Evolutionary conservation across 2,113 vertebrate species (phyloP).

Genomic region (Bubo scandiacus): DNA sequence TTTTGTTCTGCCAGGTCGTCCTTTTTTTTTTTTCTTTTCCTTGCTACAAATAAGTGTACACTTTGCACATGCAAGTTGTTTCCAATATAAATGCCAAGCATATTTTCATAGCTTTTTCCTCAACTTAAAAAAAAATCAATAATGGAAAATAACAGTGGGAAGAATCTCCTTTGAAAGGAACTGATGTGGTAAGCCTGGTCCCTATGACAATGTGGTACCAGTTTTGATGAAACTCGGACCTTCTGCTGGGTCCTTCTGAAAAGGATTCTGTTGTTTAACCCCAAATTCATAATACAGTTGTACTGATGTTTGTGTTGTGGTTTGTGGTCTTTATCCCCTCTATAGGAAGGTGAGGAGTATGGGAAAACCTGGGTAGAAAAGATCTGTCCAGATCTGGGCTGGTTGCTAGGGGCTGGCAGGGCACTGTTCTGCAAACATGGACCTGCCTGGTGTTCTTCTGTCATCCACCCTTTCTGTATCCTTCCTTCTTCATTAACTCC

Average conservation of each 20-base stretch:
- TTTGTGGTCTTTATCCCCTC: neutral
- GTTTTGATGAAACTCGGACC: neutral
- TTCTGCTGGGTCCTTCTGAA: neutral
- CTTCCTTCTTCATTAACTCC: neutral
- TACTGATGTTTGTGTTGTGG: neutral
- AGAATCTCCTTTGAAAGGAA: neutral
- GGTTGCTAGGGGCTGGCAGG: neutral
- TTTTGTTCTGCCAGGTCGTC: neutral
- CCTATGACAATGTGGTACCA: neutral
- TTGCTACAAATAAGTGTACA: neutral
- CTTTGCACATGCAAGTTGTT: neutral
- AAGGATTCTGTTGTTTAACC: neutral
- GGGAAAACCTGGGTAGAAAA: neutral
- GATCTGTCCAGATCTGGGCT: neutral
- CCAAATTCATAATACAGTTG: neutral
- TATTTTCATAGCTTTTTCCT: neutral
- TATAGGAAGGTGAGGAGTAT: neutral
- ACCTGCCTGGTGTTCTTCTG: neutral
- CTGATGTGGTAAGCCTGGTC: neutral
- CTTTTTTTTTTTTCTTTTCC: neutral
- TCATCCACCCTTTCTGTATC: neutral
- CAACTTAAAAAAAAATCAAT: neutral
- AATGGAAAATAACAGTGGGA: neutral
- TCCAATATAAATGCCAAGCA: constrained; percentile 13
- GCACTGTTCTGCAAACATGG: neutral